Evolutionary conservation across 2,888 invertebrate genomes (phyloP).

Genomic region (Furcula furcula): DNA sequence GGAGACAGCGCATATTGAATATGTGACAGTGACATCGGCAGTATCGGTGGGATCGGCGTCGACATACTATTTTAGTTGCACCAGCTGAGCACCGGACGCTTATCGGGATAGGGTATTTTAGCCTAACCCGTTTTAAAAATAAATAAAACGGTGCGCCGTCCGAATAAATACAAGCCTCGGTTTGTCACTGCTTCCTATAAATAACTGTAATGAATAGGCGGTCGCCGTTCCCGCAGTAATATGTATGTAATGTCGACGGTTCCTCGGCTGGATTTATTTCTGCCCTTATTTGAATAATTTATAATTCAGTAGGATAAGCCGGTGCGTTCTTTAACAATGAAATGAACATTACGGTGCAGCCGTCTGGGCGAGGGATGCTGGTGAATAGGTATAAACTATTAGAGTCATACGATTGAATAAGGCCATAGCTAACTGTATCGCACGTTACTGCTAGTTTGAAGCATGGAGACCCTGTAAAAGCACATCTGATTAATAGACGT

Average conservation of each 20-base stretch:
- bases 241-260: conserved; percentile 74
- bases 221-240: conserved; percentile 68
- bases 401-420: conserved; percentile 8
- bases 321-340: conserved; percentile 42
- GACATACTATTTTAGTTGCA: conserved; percentile 56
- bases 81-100: conserved; percentile 55
- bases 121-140: conserved; percentile 72
- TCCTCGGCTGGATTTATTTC: conserved; percentile 70
- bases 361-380: conserved; percentile 11
- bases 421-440: conserved; percentile 20
- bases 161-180: conserved; percentile 73
- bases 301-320: conserved; percentile 62
- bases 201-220: conserved; percentile 79
- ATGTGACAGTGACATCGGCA: conserved; percentile 57
- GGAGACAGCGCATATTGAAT: conserved; percentile 49
- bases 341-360: conserved; percentile 26
- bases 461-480: conserved; percentile 16
- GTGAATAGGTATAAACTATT: conserved; percentile 12
- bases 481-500: conserved; percentile 20
- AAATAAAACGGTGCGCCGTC: conserved; percentile 70
- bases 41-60: conserved; percentile 55
- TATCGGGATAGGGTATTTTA: conserved; percentile 70
- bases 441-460: conserved; percentile 8
- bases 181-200: conserved; percentile 78
- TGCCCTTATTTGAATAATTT: conserved; percentile 72